Percentiles rank a stretch among this genome's conserved stretches.
Conservation (phyloP, 2,888 invertebrate species). For the Ophion costatus region DNA sequence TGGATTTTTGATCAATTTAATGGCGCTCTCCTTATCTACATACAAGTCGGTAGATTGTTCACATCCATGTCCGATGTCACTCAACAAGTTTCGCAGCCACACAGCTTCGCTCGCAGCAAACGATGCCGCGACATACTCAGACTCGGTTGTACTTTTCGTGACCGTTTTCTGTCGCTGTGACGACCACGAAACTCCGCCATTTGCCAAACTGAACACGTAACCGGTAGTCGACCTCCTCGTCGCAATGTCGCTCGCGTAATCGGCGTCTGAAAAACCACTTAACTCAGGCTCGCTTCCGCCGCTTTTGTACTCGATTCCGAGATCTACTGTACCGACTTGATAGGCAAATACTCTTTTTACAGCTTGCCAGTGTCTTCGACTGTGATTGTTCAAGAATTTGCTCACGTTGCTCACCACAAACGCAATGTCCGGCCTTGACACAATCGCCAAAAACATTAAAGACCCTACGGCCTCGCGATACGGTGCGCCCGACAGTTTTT, state of each 20-base stretch:
- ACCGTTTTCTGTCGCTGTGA: conserved; percentile 64
- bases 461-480: conserved; percentile 61
- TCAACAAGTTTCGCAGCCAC: conserved; percentile 6
- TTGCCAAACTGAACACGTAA: conserved; percentile 58
- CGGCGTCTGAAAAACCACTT: conserved; percentile 50
- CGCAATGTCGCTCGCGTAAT: conserved; percentile 62
- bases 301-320: conserved; percentile 43
- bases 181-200: conserved; percentile 64
- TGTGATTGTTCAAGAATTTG: conserved; percentile 31
- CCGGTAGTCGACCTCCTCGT: conserved; percentile 68
- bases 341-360: conserved; percentile 62
- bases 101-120: conserved; percentile 9
- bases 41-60: background rate
- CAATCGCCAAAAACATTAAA: conserved; percentile 50
- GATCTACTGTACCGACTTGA: conserved; percentile 55
- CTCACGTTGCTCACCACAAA: conserved; percentile 35
- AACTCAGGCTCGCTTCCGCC: conserved; percentile 35
- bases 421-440: conserved; percentile 36
- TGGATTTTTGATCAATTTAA: background rate
- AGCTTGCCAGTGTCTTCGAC: conserved; percentile 23
- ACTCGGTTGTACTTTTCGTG: conserved; percentile 46
- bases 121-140: conserved; percentile 12
- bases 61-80: conserved; percentile 15
- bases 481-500: conserved; percentile 33
- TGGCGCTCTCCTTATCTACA: conserved; percentile 6